Conservation (phyloP, 1,140 invertebrate species). For the Drosophila gunungcola region DNA sequence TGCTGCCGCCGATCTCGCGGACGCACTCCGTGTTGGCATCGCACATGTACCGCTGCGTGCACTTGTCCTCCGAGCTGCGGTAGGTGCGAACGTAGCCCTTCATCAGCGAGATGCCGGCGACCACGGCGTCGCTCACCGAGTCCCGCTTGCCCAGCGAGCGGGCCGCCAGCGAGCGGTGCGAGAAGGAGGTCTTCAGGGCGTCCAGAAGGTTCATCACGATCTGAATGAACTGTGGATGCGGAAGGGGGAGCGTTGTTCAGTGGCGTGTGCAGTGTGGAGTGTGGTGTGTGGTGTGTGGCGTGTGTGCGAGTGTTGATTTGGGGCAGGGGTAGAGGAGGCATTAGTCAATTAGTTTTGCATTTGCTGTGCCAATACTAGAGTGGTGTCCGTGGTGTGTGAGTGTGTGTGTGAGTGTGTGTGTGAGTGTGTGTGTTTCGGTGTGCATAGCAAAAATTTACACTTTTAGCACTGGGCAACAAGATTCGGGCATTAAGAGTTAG, state of each 20-base stretch:
- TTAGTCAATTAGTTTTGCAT: constrained; percentile 77
- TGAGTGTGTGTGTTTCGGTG: constrained; percentile 29
- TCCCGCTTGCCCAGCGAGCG: constrained; percentile 93
- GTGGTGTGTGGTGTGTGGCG: constrained; percentile 33
- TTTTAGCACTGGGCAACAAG: constrained; percentile 58
- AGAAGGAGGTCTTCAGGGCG: constrained; percentile 95
- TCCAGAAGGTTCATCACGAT: constrained; percentile 95
- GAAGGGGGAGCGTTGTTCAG: constrained; percentile 61
- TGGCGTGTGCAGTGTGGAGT: constrained; percentile 38
- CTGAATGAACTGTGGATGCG: constrained; percentile 93
- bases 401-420: constrained; percentile 27
- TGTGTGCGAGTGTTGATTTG: constrained; percentile 29
- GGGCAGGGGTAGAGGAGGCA: constrained; percentile 49
- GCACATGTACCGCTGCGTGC: constrained; percentile 93
- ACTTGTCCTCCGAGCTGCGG: constrained; percentile 91
- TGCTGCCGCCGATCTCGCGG: constrained; percentile 92
- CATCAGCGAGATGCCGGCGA: constrained; percentile 93
- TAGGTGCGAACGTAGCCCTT: constrained; percentile 95
- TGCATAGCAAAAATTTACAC: constrained; percentile 61
- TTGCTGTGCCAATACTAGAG: constrained; percentile 67
- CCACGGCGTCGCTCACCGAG: constrained; percentile 92
- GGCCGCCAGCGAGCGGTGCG: constrained; percentile 92
- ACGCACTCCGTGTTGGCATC: constrained; percentile 95
- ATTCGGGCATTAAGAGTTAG: constrained; percentile 4
- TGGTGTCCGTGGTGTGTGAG: constrained; percentile 21